These are phyloP conservation scores for Drosophila lacertosa DNA, from an alignment of 1,140 invertebrate species.

Conservation along the genomic window DNA sequence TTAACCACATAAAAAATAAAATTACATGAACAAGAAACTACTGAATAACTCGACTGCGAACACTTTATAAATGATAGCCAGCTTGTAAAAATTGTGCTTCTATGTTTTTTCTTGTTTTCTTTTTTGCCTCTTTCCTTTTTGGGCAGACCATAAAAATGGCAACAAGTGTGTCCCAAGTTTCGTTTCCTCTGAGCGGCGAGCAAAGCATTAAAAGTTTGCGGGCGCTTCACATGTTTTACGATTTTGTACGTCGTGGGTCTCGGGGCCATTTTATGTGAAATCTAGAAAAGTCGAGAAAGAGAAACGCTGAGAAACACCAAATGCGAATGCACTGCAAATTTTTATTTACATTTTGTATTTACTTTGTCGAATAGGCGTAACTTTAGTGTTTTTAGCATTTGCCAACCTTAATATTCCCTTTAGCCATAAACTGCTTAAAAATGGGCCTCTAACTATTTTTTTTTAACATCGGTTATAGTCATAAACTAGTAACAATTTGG, in stretches of 20 bases:
- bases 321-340: constrained; percentile 11
- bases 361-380: not conserved
- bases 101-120: not conserved
- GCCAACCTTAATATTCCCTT: too few relatives aligned
- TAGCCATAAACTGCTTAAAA: too few relatives aligned
- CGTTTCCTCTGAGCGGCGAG: constrained; percentile 41
- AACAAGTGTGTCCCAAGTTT: constrained; percentile 55
- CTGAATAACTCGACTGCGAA: constrained; percentile 16
- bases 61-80: constrained; percentile 30
- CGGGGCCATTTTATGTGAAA: constrained; percentile 13
- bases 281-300: not conserved
- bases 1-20: constrained; percentile 39
- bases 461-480: too few relatives aligned
- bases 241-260: constrained; percentile 17
- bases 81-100: constrained; percentile 20
- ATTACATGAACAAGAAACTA: constrained; percentile 15
- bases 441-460: too few relatives aligned
- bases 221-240: constrained; percentile 59
- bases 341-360: not conserved
- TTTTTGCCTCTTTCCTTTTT: constrained; percentile 23
- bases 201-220: constrained; percentile 50
- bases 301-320: not conserved
- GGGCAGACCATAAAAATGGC: constrained; percentile 34
- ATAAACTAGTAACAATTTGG: too few relatives aligned
- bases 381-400: not conserved